Evolutionary conservation across 2,113 vertebrate species (phyloP), one percentile per base, ranked within the genome.

Genomic region (Gymnobelideus leadbeateri): DNA sequence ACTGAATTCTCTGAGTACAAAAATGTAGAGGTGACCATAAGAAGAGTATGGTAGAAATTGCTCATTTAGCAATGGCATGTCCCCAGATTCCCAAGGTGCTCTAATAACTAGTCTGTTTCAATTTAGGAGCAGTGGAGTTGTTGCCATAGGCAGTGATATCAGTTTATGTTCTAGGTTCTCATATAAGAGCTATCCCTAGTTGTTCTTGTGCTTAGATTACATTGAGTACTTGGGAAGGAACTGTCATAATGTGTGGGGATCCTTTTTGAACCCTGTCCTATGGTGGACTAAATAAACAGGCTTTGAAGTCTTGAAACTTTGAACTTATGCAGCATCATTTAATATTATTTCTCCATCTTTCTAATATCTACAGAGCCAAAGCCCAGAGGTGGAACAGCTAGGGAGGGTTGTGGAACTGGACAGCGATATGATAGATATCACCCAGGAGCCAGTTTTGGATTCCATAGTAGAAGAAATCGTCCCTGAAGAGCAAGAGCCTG

Each of bases 381-480:
- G 98, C 92, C 97, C 98, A 0, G 98, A 98, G 0, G 97, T 99
- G 50, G 99, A 99, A 89, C 98, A 98, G 11, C 98, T 99, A 95
- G 98, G 99, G 24, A 97, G 98, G 16, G 98, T 99, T 61, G 97
- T 98, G 7, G 99, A 99, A 93, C 96, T 99, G 97, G 99, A 99
- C 98, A 99, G 99, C 1, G 99, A 99, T 96, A 99, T 99, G 99
- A 99, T 99, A 0, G 99, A 99, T 98, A 99, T 99, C 98, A 99
- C 99, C 11, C 99, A 99, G 98, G 99, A 99, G 94, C 97, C 98
- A 5, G 95, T 97, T 21, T 96, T 96, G 51, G 99, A 99, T 96
- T 96, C 98, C 53, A 0, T 96, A 1, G 49, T 95, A 3, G 98
- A 98, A 49, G 98, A 98, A 0, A 97, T 96, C 93, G 46, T 98